Base-by-base conservation (phyloP, 23 tunicate species). In the Diplosoma virens region DNA sequence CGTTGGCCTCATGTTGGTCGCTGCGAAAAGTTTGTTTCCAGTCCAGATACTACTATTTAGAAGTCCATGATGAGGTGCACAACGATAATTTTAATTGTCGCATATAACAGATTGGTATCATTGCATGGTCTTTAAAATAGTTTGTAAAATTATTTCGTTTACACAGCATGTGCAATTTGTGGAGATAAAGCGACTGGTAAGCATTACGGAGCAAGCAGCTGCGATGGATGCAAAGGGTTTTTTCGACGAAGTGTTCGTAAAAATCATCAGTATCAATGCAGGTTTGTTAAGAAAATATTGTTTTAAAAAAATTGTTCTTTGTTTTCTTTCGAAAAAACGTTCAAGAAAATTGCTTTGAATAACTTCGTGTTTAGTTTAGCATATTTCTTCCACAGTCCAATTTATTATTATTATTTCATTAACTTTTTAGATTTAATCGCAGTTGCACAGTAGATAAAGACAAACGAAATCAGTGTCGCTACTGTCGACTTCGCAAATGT, bases 401-500 rank as follows among this genome's bases (percentile, higher is more conserved):
- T n/a, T n/a, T n/a, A n/a, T n/a, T n/a, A n/a, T n/a, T n/a, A n/a
- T n/a, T n/a, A n/a, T n/a, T n/a, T n/a, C 50, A 41, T 7, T 7
- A 11, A 23, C 25, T 9, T 25, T 26, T 16, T 28, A 86, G 93
- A 55, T 90, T 90, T 48, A 84, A 50, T 75, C 86, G 95, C 33
- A 84, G 85, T 34, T 95, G 99, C 63, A 66, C 89, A 6, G 95
- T 95, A 37, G 78, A 87, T 28, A 84, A 90, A 50, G 89, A 95
- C 55, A 90, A 88, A 34, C 69, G 99, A 54, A 95, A 95, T 58
- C 95, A 90, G 59, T 95, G 99, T 45, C 80, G 95, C 47, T 95
- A 80, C 58, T 95, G 99, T 65, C 86, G 99, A n/a, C 83, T 95
- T 34, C 63, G 78, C 69, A 95, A 88, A 84, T 95, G 99, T 58